These are phyloP conservation scores for Timema cristinae DNA, from an alignment of 2,888 invertebrate species.

Conservation along the genomic window DNA sequence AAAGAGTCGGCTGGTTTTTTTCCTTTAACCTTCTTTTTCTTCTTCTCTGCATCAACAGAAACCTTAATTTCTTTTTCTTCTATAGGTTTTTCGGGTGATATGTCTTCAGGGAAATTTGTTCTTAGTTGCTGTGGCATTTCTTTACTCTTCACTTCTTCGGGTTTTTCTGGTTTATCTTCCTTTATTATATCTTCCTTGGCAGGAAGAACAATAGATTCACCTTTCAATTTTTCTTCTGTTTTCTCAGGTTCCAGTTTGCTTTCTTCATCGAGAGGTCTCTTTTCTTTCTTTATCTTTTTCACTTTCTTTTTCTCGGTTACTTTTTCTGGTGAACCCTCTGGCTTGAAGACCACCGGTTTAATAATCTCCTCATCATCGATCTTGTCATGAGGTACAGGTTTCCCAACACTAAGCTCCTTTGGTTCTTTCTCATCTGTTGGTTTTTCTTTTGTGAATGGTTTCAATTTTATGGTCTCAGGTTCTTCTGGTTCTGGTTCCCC, in stretches of 20 bases:
- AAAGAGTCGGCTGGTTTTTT: constrained; percentile 13
- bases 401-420: constrained; percentile 34
- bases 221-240: constrained; percentile 28
- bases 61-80: constrained; percentile 15
- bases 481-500: constrained; percentile 42
- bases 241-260: constrained; percentile 9
- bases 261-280: constrained; percentile 16
- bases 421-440: constrained; percentile 35
- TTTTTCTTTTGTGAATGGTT: constrained; percentile 43
- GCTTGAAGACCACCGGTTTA: background rate
- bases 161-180: constrained; percentile 41
- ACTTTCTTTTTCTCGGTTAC: constrained; percentile 30
- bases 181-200: constrained; percentile 31
- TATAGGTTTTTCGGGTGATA: constrained; percentile 3
- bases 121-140: constrained; percentile 9
- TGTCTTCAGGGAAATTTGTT: constrained; percentile 5
- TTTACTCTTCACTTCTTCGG: constrained; percentile 26
- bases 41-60: constrained; percentile 19
- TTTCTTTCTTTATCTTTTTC: constrained; percentile 26
- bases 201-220: background rate
- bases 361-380: constrained; percentile 35
- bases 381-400: constrained; percentile 30
- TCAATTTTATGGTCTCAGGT: constrained; percentile 31
- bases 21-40: constrained; percentile 23
- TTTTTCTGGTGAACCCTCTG: constrained; percentile 35